Conservation (phyloP, 2,797 vertebrate genomes). For the Tiaroga cobitis region DNA sequence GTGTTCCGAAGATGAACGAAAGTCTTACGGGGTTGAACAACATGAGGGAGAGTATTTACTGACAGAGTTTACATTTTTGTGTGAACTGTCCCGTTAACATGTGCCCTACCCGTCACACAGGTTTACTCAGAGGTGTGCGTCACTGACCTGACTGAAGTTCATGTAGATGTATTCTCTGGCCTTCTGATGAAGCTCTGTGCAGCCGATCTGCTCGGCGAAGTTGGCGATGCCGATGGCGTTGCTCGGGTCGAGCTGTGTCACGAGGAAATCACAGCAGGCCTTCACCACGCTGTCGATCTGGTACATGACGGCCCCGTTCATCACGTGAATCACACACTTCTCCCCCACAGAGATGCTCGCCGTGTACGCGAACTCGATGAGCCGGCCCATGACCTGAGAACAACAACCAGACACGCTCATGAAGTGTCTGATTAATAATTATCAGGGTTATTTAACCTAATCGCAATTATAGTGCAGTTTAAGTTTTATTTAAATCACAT, state of each 20-base stretch:
- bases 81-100: too few relatives aligned
- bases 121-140: neutral
- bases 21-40: too few relatives aligned
- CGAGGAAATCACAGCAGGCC: slow-evolving; percentile 92
- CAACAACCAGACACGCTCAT: neutral
- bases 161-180: slow-evolving; percentile 95
- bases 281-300: slow-evolving; percentile 96
- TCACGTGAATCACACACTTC: slow-evolving; percentile 92
- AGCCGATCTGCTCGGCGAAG: slow-evolving; percentile 93
- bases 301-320: slow-evolving; percentile 97
- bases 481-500: too few relatives aligned
- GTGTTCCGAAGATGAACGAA: too few relatives aligned
- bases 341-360: slow-evolving; percentile 95
- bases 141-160: slow-evolving; percentile 90
- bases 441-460: neutral
- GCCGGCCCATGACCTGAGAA: slow-evolving; percentile 86
- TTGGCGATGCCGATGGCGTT: slow-evolving; percentile 96
- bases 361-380: slow-evolving; percentile 95
- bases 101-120: too few relatives aligned
- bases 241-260: slow-evolving; percentile 93
- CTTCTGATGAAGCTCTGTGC: slow-evolving; percentile 89
- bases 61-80: too few relatives aligned
- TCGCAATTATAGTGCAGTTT: neutral
- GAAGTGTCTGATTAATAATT: neutral
- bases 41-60: too few relatives aligned